phyloP scores from a whole-genome alignment of 2,797 vertebrate species.

The Ctenochaetus hawaiiensis region DNA sequence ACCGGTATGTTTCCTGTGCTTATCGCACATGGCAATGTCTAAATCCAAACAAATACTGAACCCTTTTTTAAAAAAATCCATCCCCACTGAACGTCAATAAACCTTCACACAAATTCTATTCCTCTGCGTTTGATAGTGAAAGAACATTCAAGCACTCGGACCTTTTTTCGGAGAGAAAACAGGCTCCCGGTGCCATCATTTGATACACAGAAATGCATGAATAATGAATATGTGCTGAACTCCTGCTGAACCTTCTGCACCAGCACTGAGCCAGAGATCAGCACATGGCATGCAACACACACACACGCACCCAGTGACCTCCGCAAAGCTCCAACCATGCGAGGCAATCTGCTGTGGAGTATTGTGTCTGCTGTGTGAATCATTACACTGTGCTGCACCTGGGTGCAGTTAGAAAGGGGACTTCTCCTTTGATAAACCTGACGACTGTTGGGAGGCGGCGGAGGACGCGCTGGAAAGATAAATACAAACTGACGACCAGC shows the following conservation, averaged over 20 bases:
- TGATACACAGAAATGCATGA: slow-evolving; percentile 72
- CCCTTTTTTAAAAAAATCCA: background rate
- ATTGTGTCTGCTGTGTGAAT: slow-evolving; percentile 67
- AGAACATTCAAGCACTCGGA: slow-evolving; percentile 14
- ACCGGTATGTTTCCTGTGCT: slow-evolving; percentile 35
- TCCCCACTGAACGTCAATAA: background rate
- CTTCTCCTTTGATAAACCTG: slow-evolving; percentile 73
- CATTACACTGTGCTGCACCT: slow-evolving; percentile 70
- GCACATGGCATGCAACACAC: slow-evolving; percentile 69
- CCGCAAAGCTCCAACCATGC: slow-evolving; percentile 54
- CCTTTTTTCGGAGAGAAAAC: slow-evolving; percentile 46
- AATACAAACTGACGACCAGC: slow-evolving; percentile 70
- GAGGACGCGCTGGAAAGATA: slow-evolving; percentile 73
- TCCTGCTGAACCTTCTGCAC: slow-evolving; percentile 76
- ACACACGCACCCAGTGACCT: slow-evolving; percentile 72
- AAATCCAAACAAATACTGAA: slow-evolving; percentile 48
- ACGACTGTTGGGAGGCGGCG: slow-evolving; percentile 63
- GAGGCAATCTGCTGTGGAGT: slow-evolving; percentile 47
- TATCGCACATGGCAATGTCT: slow-evolving; percentile 16
- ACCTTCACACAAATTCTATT: slow-evolving; percentile 11
- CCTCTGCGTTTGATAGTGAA: slow-evolving; percentile 4
- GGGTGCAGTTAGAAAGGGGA: slow-evolving; percentile 55
- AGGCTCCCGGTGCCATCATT: slow-evolving; percentile 47
- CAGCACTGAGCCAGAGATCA: slow-evolving; percentile 72
- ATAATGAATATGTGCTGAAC: slow-evolving; percentile 82